Evolutionary conservation across 1,140 invertebrate genomes (phyloP), one percentile per base, ranked within the genome.

Genomic region (Drosophila sucinea): DNA sequence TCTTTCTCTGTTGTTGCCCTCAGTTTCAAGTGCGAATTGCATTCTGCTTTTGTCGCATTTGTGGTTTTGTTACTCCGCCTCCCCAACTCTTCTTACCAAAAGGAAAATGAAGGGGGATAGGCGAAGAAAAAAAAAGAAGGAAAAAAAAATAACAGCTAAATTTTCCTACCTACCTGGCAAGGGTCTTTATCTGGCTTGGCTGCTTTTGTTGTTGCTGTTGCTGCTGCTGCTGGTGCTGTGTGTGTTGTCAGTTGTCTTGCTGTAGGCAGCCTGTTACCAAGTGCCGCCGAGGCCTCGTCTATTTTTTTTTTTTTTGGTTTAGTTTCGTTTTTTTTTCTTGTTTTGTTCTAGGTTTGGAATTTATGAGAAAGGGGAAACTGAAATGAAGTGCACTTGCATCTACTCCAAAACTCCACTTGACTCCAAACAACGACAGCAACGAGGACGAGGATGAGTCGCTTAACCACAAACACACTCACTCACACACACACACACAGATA

Each of bases 11-110:
- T 56, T 69, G 33, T 55, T 58, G 32, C 72, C 65, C 60, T 69
- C 70, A 87, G 83, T 83, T 87, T 83, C 79, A 86, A 87, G 83
- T 86, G 83, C 83, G 83, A 87, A 87, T 87, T 89, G 83, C 79
- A 87, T 87, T 89, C 83, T 87, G 79, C 84, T 87, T 87, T 89
- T 87, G 83, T 87, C 83, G 83, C 83, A 87, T 87, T 87, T 87
- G 83, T 67, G 83, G 83, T 89, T 87, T 77, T 67, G 82, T 87
- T 76, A 69, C 83, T 23, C 44, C 27, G 25, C 27, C 44, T 51
- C 10, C 7, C 10, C 23, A 27, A 51, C 44, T 27, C 44, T 51
- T 51, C 23, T 27, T 17, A 27, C 44, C 23, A 3, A 51, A 25
- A 51, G 41, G 40, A 40, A 29, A 41, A 38, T 38, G 51, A 63